Evolutionary conservation across 2,797 vertebrate species (phyloP).

Genomic region (Coregonus suidteri): DNA sequence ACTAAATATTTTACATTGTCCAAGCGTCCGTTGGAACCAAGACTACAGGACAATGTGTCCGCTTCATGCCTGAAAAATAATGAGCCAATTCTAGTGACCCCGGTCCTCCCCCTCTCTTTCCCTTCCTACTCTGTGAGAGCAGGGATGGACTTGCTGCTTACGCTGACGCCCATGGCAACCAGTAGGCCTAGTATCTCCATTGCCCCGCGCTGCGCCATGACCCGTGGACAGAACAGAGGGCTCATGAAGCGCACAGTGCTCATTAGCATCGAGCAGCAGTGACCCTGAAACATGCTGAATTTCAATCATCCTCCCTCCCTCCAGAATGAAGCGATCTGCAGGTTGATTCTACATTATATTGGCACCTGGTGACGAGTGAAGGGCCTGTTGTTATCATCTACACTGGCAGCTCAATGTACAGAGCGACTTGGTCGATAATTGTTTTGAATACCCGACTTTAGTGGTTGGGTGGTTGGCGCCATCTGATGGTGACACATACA

Average conservation of each 20-base stretch:
- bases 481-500: slow-evolving; percentile 58
- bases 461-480: slow-evolving; percentile 56
- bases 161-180: slow-evolving; percentile 77
- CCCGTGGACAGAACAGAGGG: slow-evolving; percentile 75
- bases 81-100: slow-evolving; percentile 67
- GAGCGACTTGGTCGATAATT: not conserved
- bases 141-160: slow-evolving; percentile 61
- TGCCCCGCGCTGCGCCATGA: slow-evolving; percentile 57
- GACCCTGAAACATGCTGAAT: slow-evolving; percentile 69
- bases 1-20: slow-evolving; percentile 67
- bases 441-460: not conserved
- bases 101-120: slow-evolving; percentile 10
- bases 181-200: slow-evolving; percentile 64
- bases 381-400: slow-evolving; percentile 10
- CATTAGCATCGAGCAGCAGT: slow-evolving; percentile 74
- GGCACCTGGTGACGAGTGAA: slow-evolving; percentile 38
- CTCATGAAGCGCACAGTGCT: slow-evolving; percentile 65
- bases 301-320: slow-evolving; percentile 46
- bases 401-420: not conserved
- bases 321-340: slow-evolving; percentile 24
- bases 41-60: slow-evolving; percentile 67
- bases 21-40: slow-evolving; percentile 39
- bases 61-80: slow-evolving; percentile 74
- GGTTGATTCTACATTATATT: slow-evolving; percentile 3
- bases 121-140: slow-evolving; percentile 5